Base-by-base conservation (phyloP, 1,140 invertebrate species). In the Nephila pilipes region DNA sequence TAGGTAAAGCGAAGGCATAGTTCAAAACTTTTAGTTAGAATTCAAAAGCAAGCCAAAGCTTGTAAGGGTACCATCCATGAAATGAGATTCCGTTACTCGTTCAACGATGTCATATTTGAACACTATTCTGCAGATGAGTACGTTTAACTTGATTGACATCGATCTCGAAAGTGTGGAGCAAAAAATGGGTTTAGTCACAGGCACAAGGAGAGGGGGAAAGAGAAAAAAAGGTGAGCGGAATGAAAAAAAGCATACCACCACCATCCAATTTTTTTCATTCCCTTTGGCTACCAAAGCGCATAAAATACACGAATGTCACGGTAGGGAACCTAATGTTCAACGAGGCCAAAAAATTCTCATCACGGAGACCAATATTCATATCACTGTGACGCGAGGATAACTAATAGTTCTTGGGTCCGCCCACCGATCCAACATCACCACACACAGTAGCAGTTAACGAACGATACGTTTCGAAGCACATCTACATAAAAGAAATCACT, bases 401-500 rank as follows among this genome's bases (percentile, higher is more conserved):
- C 91, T 93, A 93, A 93, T 93, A 93, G 91, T 93, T 36, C 63
- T 58, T 57, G 18, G 91, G 29, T 32, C 60, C 91, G 91, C 91
- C 91, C 81, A 85, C 75, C n/a, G 89, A 91, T 60, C 79, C n/a
- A 18, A 69, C 80, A 54, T 91, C 89, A 83, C 79, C 81, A 92
- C 58, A 58, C 85, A 87, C 91, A 60, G 91, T 87, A 93, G 91
- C 91, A 93, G 83, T 93, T 93, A 93, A 93, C 63, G 90, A 92
- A 91, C 75, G 89, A 91, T 91, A 63, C 89, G 90, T 69, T 81
- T 75, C 83, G 83, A 55, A 93, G 91, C 91, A 87, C 83, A 93
- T 93, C 91, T 93, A 93, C 91, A 93, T 93, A 93, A 93, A 93
- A 93, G 90, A 93, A 93, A 93, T 93, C 91, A 93, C 91, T 93